Base-by-base conservation (phyloP, 2,113 vertebrate species). In the Corydoras maculifer region DNA sequence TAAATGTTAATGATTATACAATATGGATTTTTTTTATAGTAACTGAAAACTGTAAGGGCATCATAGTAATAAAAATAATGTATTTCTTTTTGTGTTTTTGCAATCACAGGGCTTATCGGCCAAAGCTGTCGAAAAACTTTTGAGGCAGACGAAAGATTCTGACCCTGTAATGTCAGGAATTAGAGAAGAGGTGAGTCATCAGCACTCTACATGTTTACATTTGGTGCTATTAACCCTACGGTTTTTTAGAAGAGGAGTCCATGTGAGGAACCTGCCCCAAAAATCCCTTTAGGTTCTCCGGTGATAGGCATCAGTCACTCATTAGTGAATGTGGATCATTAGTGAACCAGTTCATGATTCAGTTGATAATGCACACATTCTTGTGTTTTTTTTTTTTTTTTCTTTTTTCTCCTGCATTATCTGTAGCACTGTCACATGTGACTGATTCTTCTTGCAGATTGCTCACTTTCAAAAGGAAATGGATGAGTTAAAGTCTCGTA, bases 381-480 rank as follows among this genome's bases (percentile, higher is more conserved):
- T 43, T 43, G 7, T 43, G 35, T 2, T 43, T 43, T 43, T 43
- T 43, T 43, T 43, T 43, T 43, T 5, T 2, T 43, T 43, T 43
- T 2, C 14, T 49, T 32, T 3, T 53, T 25, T 14, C 31, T 14
- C 14, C 48, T 9, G 6, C 61, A 10, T 6, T 3, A 7, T 57
- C 5, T 12, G 9, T 5, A 0, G 3, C 8, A 31, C 29, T 54
- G 8, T 31, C 14, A 25, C 18, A 43, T 43, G 4, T 12, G 31
- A 11, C 43, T 3, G 11, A n/a, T 31, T 67, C 4, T 60, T 49
- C 70, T 25, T 15, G 9, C 77, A 99, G 97, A 95, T 98, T 5
- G 87, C 90, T 1, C 96, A 98, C 80, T 99, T 99, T 75, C 93
- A 99, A 79, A 95, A 94, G 83, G 97, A 98, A 80, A 77, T 99